phyloP scores from a whole-genome alignment of 2,113 vertebrate species.

The Phodopus roborovskii region DNA sequence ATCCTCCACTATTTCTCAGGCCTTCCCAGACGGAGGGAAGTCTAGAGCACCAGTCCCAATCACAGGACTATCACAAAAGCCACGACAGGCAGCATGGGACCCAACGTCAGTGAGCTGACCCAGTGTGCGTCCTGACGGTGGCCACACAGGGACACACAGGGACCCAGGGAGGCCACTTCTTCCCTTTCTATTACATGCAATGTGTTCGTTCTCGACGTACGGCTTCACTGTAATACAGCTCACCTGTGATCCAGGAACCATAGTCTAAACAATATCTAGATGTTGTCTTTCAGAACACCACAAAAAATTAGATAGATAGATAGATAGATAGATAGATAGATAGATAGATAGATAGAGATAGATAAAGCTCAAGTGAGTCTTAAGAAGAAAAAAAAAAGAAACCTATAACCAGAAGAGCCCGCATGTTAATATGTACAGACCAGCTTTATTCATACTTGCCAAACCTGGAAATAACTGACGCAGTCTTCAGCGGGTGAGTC shows the following conservation, averaged over 20 bases:
- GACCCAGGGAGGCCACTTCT: background rate
- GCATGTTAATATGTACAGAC: no score
- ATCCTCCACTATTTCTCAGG: background rate
- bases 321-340: no score
- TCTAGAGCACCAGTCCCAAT: accelerated
- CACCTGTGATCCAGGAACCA: background rate
- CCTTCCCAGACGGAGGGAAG: background rate
- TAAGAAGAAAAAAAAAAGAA: background rate
- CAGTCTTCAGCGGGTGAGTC: background rate
- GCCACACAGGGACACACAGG: background rate
- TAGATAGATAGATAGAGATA: no score
- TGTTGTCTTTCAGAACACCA: background rate
- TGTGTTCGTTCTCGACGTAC: background rate
- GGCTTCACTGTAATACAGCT: no score
- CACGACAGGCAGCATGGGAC: accelerated
- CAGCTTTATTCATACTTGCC: background rate
- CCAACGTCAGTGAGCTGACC: background rate
- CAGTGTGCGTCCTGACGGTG: background rate
- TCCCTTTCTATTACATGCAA: no score
- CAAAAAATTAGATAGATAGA: no score
- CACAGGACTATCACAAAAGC: background rate
- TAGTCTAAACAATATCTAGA: background rate
- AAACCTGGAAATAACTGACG: background rate
- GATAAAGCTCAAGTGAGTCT: background rate
- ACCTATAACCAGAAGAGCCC: background rate